These are phyloP conservation scores for Xenopus tropicalis DNA, from an alignment of 2,113 vertebrate species.

Conservation along the genomic window UCB_Xtro_10.0 CM004450.2:87451001-87451500, in stretches of 20 bases:
- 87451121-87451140: slow-evolving; percentile 17
- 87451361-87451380: slow-evolving; percentile 71
- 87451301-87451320: background rate
- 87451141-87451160: slow-evolving; percentile 10
- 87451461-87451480: slow-evolving; percentile 63
- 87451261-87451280: background rate
- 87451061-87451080: background rate
- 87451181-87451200: slow-evolving; percentile 19
- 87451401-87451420: slow-evolving; percentile 98
- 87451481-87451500: background rate
- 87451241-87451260: background rate
- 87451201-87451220: background rate
- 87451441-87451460: slow-evolving; percentile 96
- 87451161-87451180: slow-evolving; percentile 14
- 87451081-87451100: slow-evolving; percentile 16
- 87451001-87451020: background rate
- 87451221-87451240: background rate
- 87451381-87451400: slow-evolving; percentile 94
- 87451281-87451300: background rate
- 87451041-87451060: background rate
- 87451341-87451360: background rate
- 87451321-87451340: background rate
- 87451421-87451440: slow-evolving; percentile 94
- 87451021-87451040: background rate
- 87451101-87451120: slow-evolving; percentile 9